These are phyloP conservation scores for Eupithecia insigniata DNA, from an alignment of 2,888 invertebrate genomes.

Conservation along the genomic window DNA sequence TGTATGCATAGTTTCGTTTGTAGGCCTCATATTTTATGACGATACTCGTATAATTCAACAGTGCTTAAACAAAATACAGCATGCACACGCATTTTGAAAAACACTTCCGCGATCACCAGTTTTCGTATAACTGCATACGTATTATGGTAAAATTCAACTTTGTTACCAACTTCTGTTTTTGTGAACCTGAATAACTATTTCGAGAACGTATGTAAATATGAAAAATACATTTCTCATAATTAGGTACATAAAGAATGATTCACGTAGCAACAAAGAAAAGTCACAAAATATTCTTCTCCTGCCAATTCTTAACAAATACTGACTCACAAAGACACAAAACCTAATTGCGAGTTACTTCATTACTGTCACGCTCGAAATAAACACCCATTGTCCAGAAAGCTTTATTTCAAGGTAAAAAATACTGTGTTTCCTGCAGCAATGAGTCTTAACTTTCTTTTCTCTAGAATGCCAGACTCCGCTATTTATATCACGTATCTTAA, in stretches of 20 bases:
- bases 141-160: background rate
- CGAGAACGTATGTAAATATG: background rate
- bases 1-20: background rate
- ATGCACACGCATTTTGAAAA: background rate
- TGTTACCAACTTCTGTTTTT: background rate
- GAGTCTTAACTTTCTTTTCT: slow-evolving; percentile 15
- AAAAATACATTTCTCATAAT: background rate
- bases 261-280: slow-evolving; percentile 17
- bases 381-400: slow-evolving; percentile 25
- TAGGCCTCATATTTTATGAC: background rate
- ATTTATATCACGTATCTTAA: slow-evolving; percentile 27
- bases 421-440: slow-evolving; percentile 11
- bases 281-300: slow-evolving; percentile 14
- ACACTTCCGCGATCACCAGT: background rate
- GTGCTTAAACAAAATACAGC: background rate
- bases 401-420: slow-evolving; percentile 10
- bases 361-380: slow-evolving; percentile 29
- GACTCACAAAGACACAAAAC: slow-evolving; percentile 28
- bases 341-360: slow-evolving; percentile 34
- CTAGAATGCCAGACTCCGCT: slow-evolving; percentile 23
- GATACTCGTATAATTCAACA: slow-evolving; percentile 10
- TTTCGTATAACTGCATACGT: background rate
- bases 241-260: slow-evolving; percentile 22
- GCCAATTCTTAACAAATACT: slow-evolving; percentile 35
- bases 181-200: background rate